Evolutionary conservation across 2,888 invertebrate species (phyloP), one percentile per base, ranked within the genome.

Genomic region (Alloplasta piceator): DNA sequence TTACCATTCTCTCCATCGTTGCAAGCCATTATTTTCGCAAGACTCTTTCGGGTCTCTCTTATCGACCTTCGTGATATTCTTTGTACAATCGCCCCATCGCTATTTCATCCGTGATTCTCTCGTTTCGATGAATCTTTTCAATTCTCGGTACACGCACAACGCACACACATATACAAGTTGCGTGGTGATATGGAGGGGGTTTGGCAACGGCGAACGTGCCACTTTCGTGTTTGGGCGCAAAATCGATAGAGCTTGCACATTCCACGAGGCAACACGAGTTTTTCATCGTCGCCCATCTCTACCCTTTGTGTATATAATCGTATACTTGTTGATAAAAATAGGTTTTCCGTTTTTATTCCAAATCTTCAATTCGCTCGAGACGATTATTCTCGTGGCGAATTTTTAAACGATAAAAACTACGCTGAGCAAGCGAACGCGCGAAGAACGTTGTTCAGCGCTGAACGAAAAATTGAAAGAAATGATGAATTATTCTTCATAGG

Each of bases 201-300:
- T 73, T 48, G 71, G 80, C 68, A 80, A 60, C 61, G 66, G 61
- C 61, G 38, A 84, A 85, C 83, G 84, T 84, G 84, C 84, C 83
- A 84, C 81, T 84, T 84, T 84, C 73, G 78, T 26, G 79, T 83
- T 84, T 84, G 82, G 82, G 86, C 85, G 86, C 85, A 88, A 88
- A 88, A 88, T 88, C 88, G 87, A 88, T 88, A 88, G 83, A 84
- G 80, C 84, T 79, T 77, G 83, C 83, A 84, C 83, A 71, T 83
- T 81, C 83, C 84, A 86, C 84, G 80, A 76, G 72, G 63, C 71
- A 73, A 73, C 63, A 60, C 75, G 66, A 80, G 58, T 58, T 70
- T 52, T 63, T 71, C 43, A n/a, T 61, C 26, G 52, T 71, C 36
- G 39, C 26, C 63, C 61, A 16, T 58, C 71, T 61, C 63, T 46